A percentile compares a stretch with the other conserved stretches of the same genome.
Evolutionary conservation across 1,140 invertebrate species (phyloP).

Genomic region (Ceratina australensis): DNA sequence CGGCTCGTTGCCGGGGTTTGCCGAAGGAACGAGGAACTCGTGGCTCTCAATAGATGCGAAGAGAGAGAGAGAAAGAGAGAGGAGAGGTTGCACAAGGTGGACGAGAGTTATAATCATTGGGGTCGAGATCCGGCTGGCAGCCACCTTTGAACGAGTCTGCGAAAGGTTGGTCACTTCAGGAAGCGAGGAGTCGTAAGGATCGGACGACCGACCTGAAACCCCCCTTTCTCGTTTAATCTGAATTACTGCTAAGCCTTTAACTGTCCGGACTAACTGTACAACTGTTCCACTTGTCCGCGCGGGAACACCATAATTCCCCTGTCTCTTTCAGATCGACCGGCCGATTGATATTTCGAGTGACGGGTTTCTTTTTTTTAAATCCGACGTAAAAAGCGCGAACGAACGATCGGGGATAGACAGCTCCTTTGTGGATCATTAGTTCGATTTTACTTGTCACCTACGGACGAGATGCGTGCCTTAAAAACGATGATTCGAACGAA

Average conservation of each 20-base stretch:
- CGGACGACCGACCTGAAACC: constrained; percentile 16
- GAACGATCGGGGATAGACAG: not conserved
- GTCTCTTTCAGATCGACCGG: not conserved
- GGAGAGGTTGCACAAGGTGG: constrained; percentile 34
- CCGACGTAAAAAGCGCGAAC: not conserved
- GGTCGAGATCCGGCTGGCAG: constrained; percentile 53
- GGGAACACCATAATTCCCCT: constrained; percentile 19
- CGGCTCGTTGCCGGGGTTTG: not conserved
- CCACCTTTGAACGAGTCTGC: constrained; percentile 44
- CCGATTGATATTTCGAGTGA: not conserved
- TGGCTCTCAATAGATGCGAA: constrained; percentile 7
- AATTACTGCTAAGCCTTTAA: constrained; percentile 52
- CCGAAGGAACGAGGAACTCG: not conserved
- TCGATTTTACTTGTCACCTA: too few species aligned
- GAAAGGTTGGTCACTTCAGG: constrained; percentile 50
- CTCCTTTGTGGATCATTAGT: not conserved
- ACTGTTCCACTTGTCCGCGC: constrained; percentile 22
- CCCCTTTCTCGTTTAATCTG: constrained; percentile 51
- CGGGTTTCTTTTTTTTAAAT: not conserved
- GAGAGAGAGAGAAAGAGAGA: not conserved
- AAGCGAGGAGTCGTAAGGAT: constrained; percentile 49
- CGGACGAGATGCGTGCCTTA: too few species aligned
- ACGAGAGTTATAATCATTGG: constrained; percentile 68
- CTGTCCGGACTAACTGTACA: constrained; percentile 30
- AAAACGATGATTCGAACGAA: too few species aligned